phyloP scores from a whole-genome alignment of 2,113 vertebrate genomes.

The Halichoerus grypus region DNA sequence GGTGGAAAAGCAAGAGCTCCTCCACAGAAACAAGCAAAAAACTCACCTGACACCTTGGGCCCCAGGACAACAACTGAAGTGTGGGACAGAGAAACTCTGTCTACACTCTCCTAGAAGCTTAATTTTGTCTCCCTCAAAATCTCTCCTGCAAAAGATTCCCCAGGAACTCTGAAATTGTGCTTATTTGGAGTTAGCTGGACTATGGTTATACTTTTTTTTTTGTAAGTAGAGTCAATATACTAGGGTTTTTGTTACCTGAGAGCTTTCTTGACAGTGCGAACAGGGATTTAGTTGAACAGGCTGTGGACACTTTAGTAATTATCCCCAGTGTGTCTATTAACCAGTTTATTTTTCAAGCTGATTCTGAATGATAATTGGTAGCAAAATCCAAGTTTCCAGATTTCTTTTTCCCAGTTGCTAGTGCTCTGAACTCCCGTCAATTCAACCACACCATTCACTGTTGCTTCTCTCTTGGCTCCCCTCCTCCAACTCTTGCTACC shows the following conservation, averaged over 20 bases:
- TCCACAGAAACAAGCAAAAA: neutral
- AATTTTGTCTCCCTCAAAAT: neutral
- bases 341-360: neutral
- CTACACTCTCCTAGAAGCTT: neutral
- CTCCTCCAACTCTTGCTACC: neutral
- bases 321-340: neutral
- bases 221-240: neutral
- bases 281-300: neutral
- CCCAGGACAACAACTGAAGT: neutral
- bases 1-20: neutral
- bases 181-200: neutral
- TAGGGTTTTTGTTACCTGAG: neutral
- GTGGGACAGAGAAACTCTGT: neutral
- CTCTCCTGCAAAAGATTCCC: neutral
- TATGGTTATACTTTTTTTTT: neutral
- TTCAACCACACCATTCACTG: neutral
- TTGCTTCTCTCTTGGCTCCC: neutral
- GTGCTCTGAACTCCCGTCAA: neutral
- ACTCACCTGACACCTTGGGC: rapidly evolving
- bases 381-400: neutral
- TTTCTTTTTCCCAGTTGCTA: neutral
- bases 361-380: neutral
- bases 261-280: neutral
- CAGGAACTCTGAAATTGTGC: neutral
- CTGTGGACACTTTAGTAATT: neutral